These are phyloP conservation scores for Chrysaora quinquecirrha DNA, from an alignment of 30 jellyfish, hydroid and myxozoan species.

Conservation along the genomic window DNA sequence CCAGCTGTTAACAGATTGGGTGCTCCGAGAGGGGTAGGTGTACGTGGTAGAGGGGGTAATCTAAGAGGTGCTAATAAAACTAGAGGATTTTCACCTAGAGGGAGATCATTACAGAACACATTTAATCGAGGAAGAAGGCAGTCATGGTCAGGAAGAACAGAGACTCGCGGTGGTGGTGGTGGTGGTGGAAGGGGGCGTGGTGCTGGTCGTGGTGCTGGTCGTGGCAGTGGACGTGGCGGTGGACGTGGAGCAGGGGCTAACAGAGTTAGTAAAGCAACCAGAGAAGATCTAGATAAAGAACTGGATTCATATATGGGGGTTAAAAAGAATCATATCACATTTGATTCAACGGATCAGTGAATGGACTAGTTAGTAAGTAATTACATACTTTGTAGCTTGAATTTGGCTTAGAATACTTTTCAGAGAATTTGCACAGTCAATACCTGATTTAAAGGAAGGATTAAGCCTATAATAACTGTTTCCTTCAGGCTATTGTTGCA, in stretches of 20 bases:
- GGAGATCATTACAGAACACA: neutral
- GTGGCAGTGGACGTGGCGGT: conserved; percentile 34
- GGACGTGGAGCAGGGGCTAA: conserved; percentile 45
- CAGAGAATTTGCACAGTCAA: no score
- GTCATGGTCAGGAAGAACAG: neutral
- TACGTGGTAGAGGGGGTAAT: conserved; percentile 14
- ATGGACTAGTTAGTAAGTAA: no score
- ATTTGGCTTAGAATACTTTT: no score
- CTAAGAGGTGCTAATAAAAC: neutral
- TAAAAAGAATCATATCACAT: conserved; percentile 22
- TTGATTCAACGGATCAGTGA: neutral
- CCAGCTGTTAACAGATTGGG: conserved; percentile 9
- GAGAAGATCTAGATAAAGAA: conserved; percentile 57
- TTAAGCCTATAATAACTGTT: no score
- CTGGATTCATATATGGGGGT: conserved; percentile 68
- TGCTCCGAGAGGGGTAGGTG: conserved; percentile 8
- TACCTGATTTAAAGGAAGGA: no score
- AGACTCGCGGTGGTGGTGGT: conserved; percentile 26
- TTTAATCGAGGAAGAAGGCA: neutral
- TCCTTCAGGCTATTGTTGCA: no score
- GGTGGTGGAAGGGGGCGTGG: conserved; percentile 13
- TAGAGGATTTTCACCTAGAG: conserved; percentile 39
- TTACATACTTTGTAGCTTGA: no score
- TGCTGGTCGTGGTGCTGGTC: conserved; percentile 21
- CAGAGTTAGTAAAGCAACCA: conserved; percentile 12